Evolutionary conservation across 2,113 vertebrate genomes (phyloP).

Genomic region (Cyanocitta stelleri): DNA sequence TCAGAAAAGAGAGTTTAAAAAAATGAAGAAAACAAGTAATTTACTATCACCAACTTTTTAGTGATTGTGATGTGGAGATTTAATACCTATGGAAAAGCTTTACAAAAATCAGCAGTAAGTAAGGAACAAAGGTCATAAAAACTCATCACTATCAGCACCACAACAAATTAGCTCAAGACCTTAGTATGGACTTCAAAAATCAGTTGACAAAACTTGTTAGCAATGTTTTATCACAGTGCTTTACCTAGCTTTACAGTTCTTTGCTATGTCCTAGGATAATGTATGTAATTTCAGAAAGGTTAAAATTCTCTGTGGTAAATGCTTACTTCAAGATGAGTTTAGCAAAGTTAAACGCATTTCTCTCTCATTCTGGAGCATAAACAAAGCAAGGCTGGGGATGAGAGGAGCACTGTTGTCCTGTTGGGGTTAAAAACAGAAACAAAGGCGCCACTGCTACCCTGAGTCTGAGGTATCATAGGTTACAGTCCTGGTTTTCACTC

Average conservation of each 20-base stretch:
- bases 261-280: accelerated
- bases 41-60: background rate
- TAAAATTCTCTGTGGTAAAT: background rate
- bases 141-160: background rate
- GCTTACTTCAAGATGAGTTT: background rate
- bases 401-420: background rate
- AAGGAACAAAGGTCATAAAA: background rate
- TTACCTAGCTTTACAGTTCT: background rate
- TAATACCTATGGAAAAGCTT: background rate
- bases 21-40: background rate
- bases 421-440: background rate
- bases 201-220: background rate
- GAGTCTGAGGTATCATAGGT: background rate
- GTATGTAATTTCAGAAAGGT: background rate
- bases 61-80: background rate
- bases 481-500: background rate
- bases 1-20: background rate
- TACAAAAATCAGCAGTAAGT: background rate
- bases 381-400: background rate
- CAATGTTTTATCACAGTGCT: background rate
- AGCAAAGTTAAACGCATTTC: background rate
- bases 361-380: background rate
- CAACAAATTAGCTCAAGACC: background rate
- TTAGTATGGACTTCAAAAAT: background rate
- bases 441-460: accelerated